Evolutionary conservation across 2,888 invertebrate species (phyloP), one percentile per base, ranked within the genome.

Genomic region (Nowickia ferox): DNA sequence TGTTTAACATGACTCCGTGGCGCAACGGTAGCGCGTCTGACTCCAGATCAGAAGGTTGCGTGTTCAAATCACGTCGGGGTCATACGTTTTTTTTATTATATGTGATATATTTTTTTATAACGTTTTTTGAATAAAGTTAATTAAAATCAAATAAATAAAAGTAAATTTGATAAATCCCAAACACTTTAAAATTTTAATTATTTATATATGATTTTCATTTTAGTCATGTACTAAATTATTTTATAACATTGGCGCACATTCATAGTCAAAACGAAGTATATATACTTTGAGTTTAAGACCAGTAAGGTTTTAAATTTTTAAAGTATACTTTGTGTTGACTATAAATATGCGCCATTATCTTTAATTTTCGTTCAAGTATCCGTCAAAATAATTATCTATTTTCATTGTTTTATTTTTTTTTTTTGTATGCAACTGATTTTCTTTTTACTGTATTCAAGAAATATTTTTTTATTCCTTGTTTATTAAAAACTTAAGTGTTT

Each of bases 11-110:
- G 90, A 90, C 91, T 91, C 90, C 90, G 91, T 91, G 91, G 91
- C 91, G 91, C 91, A 91, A 91, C 91, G 91, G 91, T 91, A 91
- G 91, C 91, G 91, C 91, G 91, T 90, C 90, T 91, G 91, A 91
- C 91, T 91, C 91, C 91, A 91, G 91, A 90, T 91, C 91, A 91
- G 90, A 91, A 91, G 90, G 90, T 91, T 90, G 90, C 90, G 90
- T 90, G 90, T 90, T 91, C 91, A 91, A 91, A 91, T 91, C 91
- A 90, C 91, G 90, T 90, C 91, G 90, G 90, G 91, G 91, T 91
- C 90, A 90, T 1, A 1, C 13, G n/a, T 48, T n/a, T n/a, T 48
- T 15, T 48, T 48, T 13, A 1, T 48, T 13, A 15, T 1, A 8
- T 48, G 6, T n/a, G n/a, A n/a, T n/a, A n/a, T n/a, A n/a, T n/a